Evolutionary conservation across 2,888 invertebrate species (phyloP).

Genomic region (Mimas tiliae): DNA sequence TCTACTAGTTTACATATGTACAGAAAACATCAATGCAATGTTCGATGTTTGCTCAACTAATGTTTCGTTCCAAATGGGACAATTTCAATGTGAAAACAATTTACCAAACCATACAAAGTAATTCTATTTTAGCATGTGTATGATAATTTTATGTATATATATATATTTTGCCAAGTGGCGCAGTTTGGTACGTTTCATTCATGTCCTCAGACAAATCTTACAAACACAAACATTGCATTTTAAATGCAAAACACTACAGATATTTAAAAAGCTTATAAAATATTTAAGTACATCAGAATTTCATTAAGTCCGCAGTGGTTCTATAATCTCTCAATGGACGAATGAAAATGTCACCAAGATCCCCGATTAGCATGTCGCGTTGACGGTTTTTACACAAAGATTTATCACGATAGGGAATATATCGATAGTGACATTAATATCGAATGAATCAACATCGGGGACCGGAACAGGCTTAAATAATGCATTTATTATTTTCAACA

Average conservation of each 20-base stretch:
- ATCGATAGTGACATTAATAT: background rate
- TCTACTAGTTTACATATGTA: constrained; percentile 82
- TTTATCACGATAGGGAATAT: background rate
- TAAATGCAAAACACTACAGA: constrained; percentile 65
- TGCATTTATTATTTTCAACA: background rate
- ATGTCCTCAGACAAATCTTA: constrained; percentile 34
- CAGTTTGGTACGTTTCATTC: background rate
- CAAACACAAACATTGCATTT: constrained; percentile 61
- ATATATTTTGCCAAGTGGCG: background rate
- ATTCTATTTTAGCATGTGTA: background rate
- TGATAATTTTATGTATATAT: background rate
- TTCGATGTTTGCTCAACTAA: constrained; percentile 37
- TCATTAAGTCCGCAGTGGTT: constrained; percentile 65
- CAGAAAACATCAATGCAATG: constrained; percentile 59
- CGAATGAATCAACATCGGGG: background rate
- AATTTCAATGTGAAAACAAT: background rate
- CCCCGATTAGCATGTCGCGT: background rate
- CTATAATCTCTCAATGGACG: constrained; percentile 76
- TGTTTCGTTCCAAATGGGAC: constrained; percentile 25
- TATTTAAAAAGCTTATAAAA: constrained; percentile 63
- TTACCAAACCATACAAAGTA: background rate
- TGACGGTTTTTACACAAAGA: too few species aligned
- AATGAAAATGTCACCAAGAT: constrained; percentile 41
- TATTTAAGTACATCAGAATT: constrained; percentile 79
- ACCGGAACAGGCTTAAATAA: background rate